Base-by-base conservation (phyloP, 2,113 vertebrate genomes). In the Chamaetylas fuelleborni region DNA sequence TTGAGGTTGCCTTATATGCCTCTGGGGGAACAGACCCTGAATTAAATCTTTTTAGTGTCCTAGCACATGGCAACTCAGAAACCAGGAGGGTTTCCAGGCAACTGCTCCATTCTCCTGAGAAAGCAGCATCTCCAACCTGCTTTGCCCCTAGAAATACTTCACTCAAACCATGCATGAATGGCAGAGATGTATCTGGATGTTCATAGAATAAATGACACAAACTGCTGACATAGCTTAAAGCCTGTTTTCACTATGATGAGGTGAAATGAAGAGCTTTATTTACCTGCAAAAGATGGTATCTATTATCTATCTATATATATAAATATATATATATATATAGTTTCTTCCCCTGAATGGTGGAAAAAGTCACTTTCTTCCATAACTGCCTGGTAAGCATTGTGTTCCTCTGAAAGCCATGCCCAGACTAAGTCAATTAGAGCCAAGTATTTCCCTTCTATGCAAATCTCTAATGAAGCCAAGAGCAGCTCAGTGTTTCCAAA, bases 241-340 rank as follows among this genome's bases (percentile, higher is more conserved):
- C 29, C 34, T 71, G 6, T 8, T 93, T 83, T 40, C 45, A 36
- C 43, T 56, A 34, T 12, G n/a, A 31, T 38, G 9, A 54, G 7
- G 12, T 72, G 22, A 82, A 61, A 90, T 28, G 5, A 45, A 80
- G 67, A 29, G 13, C 7, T 64, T 48, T 60, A 48, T 38, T 28
- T 80, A n/a, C 28, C 29, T 47, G 43, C 11, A 79, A 76, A 89
- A 62, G 7, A 1, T 33, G 9, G 0, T 51, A 29, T 47, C 34
- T 60, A 11, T 18, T 45, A 45, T 45, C 43, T 45, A 20, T 45
- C 43, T 45, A 45, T 45, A 45, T 12, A 12, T 9, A 7, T 17
- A 11, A 8, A 7, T 31, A 6, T 11, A 12, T 18, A 15, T 1
- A 26, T 12, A 25, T 2, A 11, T 29, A 5, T 23, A 16, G 5